A percentile compares a stretch with the other conserved stretches of the same genome.
These are phyloP conservation scores for Onthophagus taurus DNA, from an alignment of 1,140 invertebrate genomes.

Conservation along the genomic window DNA sequence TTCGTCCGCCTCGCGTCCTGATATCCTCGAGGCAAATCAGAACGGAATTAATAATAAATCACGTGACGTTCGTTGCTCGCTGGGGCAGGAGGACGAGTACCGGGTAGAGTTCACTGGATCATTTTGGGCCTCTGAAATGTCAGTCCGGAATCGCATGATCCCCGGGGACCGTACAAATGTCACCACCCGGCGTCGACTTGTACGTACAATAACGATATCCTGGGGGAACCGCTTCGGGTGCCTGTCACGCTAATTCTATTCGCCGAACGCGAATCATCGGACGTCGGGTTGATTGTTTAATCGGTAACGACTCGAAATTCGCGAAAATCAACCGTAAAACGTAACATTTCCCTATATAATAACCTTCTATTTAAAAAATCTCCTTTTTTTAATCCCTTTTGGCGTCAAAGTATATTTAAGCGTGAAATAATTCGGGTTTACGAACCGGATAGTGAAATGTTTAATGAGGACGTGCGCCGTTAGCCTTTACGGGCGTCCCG, in stretches of 20 bases:
- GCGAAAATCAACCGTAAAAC: no score
- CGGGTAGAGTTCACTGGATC: slow-evolving; percentile 26
- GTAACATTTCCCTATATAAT: no score
- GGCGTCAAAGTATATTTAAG: no score
- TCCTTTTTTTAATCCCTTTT: no score
- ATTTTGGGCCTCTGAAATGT: slow-evolving; percentile 33
- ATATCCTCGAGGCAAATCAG: slow-evolving; percentile 17
- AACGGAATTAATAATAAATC: slow-evolving; percentile 21
- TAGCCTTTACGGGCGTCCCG: no score
- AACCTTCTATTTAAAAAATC: no score
- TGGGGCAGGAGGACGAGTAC: slow-evolving; percentile 5
- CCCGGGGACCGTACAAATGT: slow-evolving; percentile 29
- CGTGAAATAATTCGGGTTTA: no score
- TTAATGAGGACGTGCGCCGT: no score
- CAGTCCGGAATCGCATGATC: slow-evolving; percentile 30
- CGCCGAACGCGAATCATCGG: background rate
- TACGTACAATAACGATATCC: slow-evolving; percentile 34
- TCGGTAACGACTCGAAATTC: no score
- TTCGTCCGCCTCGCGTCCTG: background rate
- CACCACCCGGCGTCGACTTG: slow-evolving; percentile 32
- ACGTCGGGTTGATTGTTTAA: slow-evolving; percentile 1
- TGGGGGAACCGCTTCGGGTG: slow-evolving; percentile 19
- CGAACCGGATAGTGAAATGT: no score
- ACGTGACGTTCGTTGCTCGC: background rate
- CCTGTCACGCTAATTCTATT: slow-evolving; percentile 7